These are phyloP conservation scores for Drymonia ruficornis DNA, from an alignment of 2,888 invertebrate genomes.

Conservation along the genomic window DNA sequence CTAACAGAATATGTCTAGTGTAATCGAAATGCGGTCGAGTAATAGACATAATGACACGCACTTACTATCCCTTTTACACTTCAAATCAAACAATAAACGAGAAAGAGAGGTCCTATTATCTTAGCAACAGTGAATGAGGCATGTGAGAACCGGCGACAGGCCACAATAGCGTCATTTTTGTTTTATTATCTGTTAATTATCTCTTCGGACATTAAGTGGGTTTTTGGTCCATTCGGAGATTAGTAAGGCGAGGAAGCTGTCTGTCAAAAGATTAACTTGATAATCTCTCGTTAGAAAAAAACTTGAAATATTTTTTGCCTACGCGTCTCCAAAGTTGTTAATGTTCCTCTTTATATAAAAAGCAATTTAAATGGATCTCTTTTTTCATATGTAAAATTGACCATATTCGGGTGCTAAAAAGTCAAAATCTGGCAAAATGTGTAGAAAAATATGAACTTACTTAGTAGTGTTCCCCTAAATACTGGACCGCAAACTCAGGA, in stretches of 20 bases:
- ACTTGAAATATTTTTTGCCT: no score
- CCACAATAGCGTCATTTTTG: constrained; percentile 54
- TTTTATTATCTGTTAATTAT: constrained; percentile 46
- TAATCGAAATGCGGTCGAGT: constrained; percentile 48
- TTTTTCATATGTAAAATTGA: no score
- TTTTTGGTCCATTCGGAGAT: constrained; percentile 39
- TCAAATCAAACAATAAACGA: constrained; percentile 24
- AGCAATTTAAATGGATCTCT: no score
- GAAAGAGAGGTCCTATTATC: constrained; percentile 49
- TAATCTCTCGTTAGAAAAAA: background rate
- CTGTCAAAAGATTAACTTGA: constrained; percentile 1
- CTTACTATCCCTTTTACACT: constrained; percentile 47
- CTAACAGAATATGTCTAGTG: constrained; percentile 34
- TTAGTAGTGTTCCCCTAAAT: no score
- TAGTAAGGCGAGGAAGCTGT: constrained; percentile 9
- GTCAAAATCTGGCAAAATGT: no score
- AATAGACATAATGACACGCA: constrained; percentile 21
- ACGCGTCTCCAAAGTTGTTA: no score
- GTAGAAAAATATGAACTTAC: no score
- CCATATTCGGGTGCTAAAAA: no score
- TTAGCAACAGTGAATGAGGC: constrained; percentile 44
- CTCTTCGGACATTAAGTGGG: constrained; percentile 41
- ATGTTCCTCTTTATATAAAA: no score
- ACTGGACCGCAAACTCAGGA: no score
- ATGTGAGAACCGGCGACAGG: constrained; percentile 50